Base-by-base conservation (phyloP, 2,888 invertebrate genomes). In the Axea sp. region DNA sequence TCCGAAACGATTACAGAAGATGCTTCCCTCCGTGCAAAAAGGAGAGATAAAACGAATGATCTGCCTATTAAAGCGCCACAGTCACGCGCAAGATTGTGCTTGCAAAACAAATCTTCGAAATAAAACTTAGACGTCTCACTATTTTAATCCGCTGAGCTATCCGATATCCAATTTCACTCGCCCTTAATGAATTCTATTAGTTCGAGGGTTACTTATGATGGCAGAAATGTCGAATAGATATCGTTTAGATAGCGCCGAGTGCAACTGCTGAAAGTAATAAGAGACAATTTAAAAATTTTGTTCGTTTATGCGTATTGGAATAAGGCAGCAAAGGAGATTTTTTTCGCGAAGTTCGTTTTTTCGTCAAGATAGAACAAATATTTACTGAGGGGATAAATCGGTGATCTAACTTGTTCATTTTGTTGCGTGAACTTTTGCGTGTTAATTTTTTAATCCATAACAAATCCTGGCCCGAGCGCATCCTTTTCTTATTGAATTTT, bases 11-110 rank as follows among this genome's bases (percentile, higher is more conserved):
- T 71, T 64, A 64, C 69, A 60, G 60, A 60, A 43, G 55, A 69
- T 60, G 69, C 19, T 33, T 41, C 33, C 31, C 45, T 22, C 37
- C 11, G 41, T 33, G 33, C 37, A 19, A 68, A 55, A 53, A 22
- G 41, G 7, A 68, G 41, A 55, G 37, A 64, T 41, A 41, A 57
- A 43, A 37, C 15, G 39, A 69, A 60, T 37, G 53, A 69, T 69
- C 39, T 37, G 53, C 55, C 71, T 71, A 64, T 71, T 62, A 71
- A 62, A 47, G 33, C 39, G 62, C 55, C 55, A 55, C 69, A 69
- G 62, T 69, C 62, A 69, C 69, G 69, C 69, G 62, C 69, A 62
- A 62, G 47, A 69, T 69, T 62, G 62, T 55, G 55, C 62, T 62
- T 62, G 62, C 69, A 62, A 69, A 47, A 69, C 69, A 69, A 69